Percentiles rank a stretch among this genome's conserved stretches.
phyloP scores from a whole-genome alignment of 2,888 invertebrate genomes.

The Palloptera scutellata region DNA sequence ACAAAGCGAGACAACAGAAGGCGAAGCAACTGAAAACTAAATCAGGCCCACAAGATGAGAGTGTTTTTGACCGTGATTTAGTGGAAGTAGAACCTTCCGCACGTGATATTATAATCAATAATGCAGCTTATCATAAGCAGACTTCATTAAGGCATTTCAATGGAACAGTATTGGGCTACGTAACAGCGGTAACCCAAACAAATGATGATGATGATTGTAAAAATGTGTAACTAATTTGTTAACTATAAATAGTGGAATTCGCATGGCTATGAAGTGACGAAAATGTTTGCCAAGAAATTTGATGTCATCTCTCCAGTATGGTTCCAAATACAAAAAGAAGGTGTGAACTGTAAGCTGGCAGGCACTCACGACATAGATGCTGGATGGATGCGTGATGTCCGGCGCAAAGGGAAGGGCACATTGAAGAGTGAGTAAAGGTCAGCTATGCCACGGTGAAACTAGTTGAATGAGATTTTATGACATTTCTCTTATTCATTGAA shows the following conservation, averaged over 20 bases:
- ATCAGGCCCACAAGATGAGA: constrained; percentile 69
- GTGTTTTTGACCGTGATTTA: constrained; percentile 76
- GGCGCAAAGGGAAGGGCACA: constrained; percentile 59
- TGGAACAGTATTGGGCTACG: constrained; percentile 85
- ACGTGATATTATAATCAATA: constrained; percentile 79
- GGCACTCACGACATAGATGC: constrained; percentile 86
- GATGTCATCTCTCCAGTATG: constrained; percentile 93
- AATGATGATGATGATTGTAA: not conserved
- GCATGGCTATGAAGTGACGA: constrained; percentile 92
- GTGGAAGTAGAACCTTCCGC: constrained; percentile 72
- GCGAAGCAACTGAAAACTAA: constrained; percentile 51
- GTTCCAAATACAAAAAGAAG: constrained; percentile 81
- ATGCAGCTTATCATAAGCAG: constrained; percentile 78
- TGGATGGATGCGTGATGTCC: constrained; percentile 81
- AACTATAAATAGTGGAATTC: constrained; percentile 82
- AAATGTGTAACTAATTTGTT: constrained; percentile 11
- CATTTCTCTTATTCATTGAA: not conserved
- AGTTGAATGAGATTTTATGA: not conserved
- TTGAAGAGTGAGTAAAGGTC: constrained; percentile 2
- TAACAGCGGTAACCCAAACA: constrained; percentile 78
- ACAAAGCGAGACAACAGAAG: constrained; percentile 42
- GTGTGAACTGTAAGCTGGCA: constrained; percentile 72
- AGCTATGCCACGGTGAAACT: constrained; percentile 36
- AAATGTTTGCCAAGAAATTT: constrained; percentile 87
- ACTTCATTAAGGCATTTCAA: constrained; percentile 73